Evolutionary conservation across 1,140 invertebrate genomes (phyloP), one percentile per base, ranked within the genome.

Genomic region (Helicoverpa armigera): DNA sequence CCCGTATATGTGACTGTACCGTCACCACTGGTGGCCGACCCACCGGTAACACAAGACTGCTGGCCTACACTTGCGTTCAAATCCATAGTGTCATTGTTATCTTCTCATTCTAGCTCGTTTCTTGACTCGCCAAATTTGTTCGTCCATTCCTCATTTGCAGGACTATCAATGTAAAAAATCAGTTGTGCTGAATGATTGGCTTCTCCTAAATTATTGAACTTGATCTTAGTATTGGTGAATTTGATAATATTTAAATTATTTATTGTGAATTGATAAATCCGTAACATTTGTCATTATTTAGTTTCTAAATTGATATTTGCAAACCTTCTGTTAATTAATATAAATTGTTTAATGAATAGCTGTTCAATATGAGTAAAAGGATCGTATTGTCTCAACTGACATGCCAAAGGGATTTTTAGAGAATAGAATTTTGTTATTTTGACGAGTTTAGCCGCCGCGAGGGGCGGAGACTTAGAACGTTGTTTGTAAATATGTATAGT

Each of bases 1-100:
- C 2, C 93, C 93, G 60, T 94, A 92, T 85, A 94, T 94, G 93
- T 94, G 93, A 94, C 92, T 89, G 72, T 83, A 88, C 69, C 83
- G 73, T 78, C 88, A 91, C 87, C 88, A 85, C 48, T 88, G 86
- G 85, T 70, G 72, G 87, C 82, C 83, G 81, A 86, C 48, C 63
- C 65, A 79, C 65, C 65, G 63, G 63, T 79, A 79, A 69, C 76
- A 13, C 82, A 69, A 56, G 69, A 77, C 63, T 54, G 61, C 50
- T 67, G 48, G 3, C 54, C 35, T 16, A 12, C 10, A 9, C 5
- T 18, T 16, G 48, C 31, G 35, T 74, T 60, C 43, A 69, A 72
- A 72, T 72, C 69, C n/a, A 53, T 72, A 31, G 69, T 72, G 69
- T 29, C 35, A 43, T 7, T 65, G n/a, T 48, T 16, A 43, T 43